Evolutionary conservation across 2,888 invertebrate species (phyloP), one percentile per base, ranked within the genome.

Genomic region (Tortrix viridana): DNA sequence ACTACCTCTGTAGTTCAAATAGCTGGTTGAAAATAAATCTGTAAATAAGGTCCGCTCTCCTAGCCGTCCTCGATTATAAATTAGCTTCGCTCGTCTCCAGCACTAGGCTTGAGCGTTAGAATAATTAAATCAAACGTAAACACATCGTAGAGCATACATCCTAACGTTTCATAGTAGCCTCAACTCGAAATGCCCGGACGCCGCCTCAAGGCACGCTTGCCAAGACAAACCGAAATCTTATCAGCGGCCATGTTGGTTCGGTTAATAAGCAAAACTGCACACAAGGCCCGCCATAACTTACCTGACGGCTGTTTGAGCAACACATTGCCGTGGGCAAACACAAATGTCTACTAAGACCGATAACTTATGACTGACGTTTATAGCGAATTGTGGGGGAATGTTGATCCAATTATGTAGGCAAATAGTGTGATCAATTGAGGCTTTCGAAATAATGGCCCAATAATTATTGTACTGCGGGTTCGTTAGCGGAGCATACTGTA

Each of bases 191-290:
- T 89, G 82, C 91, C 85, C 83, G 71, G 77, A 77, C 82, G 79
- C 80, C 76, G 83, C 86, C 86, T 74, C 79, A 68, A 83, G 89
- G 90, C 92, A 91, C 91, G 90, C 86, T 87, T 82, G 78, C 85
- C 86, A 90, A 92, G 89, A 89, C 91, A 88, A 89, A 87, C 90
- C 84, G 72, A 88, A 91, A 90, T 91, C 90, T 91, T 91, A 90
- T 86, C 91, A 87, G 81, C 85, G 78, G 86, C 89, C 89, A 86
- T 88, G 83, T 87, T 89, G 84, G 85, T 81, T 75, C 86, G 79
- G 86, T 89, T 91, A 91, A 90, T 91, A 91, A 91, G 88, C 89
- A 90, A 91, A 91, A 89, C 88, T 90, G 82, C 84, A 87, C 88
- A 89, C 88, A 83, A 79, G 83, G 79, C 81, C 80, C 73, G 74